A percentile compares a stretch with the other conserved stretches of the same genome.
These are phyloP conservation scores for Empidonax traillii DNA, from an alignment of 2,113 vertebrate genomes.

Conservation along the genomic window DNA sequence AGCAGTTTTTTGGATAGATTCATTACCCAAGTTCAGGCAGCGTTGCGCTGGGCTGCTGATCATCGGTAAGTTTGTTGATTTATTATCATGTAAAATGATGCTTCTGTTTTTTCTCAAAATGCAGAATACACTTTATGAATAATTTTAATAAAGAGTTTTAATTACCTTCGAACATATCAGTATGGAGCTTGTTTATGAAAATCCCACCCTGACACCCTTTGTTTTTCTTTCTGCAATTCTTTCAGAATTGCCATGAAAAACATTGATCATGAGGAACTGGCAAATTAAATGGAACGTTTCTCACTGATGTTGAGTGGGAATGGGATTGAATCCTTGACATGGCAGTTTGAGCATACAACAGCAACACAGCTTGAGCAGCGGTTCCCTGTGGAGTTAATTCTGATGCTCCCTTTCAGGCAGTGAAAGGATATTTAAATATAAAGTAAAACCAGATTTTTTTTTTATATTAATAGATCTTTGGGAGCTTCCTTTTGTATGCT, in stretches of 20 bases:
- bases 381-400: conserved; percentile 20
- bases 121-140: neutral
- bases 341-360: neutral
- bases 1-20: conserved; percentile 78
- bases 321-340: neutral
- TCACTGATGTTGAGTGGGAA: neutral
- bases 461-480: neutral
- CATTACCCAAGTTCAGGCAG: conserved; percentile 69
- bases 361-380: neutral
- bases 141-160: neutral
- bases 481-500: neutral
- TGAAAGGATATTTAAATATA: neutral
- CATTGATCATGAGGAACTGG: neutral
- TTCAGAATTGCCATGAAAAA: neutral
- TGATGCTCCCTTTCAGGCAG: conserved; percentile 6
- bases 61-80: conserved; percentile 51
- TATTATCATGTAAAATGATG: neutral
- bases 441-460: conserved; percentile 4
- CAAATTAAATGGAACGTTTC: neutral
- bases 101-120: neutral
- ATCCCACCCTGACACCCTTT: accelerated
- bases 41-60: conserved; percentile 55
- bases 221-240: neutral
- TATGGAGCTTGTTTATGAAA: neutral
- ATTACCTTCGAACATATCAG: accelerated